phyloP scores from a whole-genome alignment of 2,113 vertebrate genomes.

The Onychostruthus taczanowskii region DNA sequence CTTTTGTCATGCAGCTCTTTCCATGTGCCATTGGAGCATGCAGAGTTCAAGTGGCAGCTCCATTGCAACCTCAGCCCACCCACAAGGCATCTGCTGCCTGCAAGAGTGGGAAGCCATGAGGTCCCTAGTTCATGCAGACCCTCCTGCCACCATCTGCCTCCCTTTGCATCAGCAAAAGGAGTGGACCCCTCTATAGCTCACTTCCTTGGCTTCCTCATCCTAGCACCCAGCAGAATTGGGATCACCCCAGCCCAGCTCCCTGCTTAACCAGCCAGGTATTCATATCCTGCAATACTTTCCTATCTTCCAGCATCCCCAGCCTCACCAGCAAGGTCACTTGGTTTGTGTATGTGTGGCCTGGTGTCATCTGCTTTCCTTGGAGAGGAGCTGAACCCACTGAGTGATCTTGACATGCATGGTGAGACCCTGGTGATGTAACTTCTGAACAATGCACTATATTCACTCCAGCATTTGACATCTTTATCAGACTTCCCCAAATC shows the following conservation, averaged over 20 bases:
- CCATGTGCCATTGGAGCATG: neutral
- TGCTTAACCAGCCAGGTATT: neutral
- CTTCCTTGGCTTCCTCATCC: neutral
- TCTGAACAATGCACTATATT: neutral
- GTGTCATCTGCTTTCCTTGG: neutral
- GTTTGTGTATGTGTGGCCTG: accelerated
- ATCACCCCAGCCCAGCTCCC: neutral
- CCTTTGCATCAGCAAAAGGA: neutral
- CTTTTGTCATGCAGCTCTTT: neutral
- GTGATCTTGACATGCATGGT: neutral
- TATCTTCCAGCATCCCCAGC: neutral
- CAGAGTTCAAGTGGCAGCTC: neutral
- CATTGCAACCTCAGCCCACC: accelerated
- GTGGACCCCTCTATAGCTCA: accelerated
- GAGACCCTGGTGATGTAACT: neutral
- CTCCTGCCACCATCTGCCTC: neutral
- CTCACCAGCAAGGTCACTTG: neutral
- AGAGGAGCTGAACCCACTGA: neutral
- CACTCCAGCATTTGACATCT: neutral
- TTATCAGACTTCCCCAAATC: neutral
- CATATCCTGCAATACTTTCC: neutral
- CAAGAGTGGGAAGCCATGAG: neutral
- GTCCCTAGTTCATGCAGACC: neutral
- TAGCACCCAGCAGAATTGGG: neutral
- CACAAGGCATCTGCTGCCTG: neutral